Evolutionary conservation across 2,888 invertebrate genomes (phyloP).

Genomic region (Piscicola geometra): DNA sequence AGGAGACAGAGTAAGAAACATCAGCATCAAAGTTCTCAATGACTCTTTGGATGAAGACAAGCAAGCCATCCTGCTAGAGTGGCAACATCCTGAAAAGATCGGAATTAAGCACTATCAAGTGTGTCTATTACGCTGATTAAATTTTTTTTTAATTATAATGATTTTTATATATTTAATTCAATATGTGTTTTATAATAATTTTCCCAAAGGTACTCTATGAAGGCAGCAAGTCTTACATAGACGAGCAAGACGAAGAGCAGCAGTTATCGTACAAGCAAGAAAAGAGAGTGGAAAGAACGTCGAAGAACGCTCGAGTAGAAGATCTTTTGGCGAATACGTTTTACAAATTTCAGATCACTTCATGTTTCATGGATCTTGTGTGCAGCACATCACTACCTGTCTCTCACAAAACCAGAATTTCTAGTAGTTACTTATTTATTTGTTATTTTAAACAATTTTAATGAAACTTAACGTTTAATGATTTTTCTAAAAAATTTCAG

Average conservation of each 20-base stretch:
- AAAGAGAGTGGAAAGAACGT: slow-evolving; percentile 7
- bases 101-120: slow-evolving; percentile 24
- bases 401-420: not conserved
- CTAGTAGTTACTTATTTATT: too few species aligned
- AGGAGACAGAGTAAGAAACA: not conserved
- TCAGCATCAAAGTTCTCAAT: not conserved
- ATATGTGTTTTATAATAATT: too few species aligned
- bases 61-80: slow-evolving; percentile 20
- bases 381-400: slow-evolving; percentile 15
- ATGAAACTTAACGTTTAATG: too few species aligned
- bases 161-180: not conserved
- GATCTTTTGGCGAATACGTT: slow-evolving; percentile 4
- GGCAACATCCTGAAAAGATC: slow-evolving; percentile 27
- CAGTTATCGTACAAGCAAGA: slow-evolving; percentile 13
- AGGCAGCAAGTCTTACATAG: slow-evolving; percentile 18
- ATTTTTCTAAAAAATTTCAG: too few species aligned
- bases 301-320: slow-evolving; percentile 1
- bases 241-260: slow-evolving; percentile 9
- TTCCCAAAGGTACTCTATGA: slow-evolving; percentile 18
- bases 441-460: too few species aligned
- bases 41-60: not conserved
- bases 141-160: too few species aligned
- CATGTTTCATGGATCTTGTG: slow-evolving; percentile 22
- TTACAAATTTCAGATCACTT: slow-evolving; percentile 18
- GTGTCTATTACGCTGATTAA: too few species aligned